A percentile compares a stretch with the other conserved stretches of the same genome.
Conservation (phyloP, 2,113 vertebrate species). For the Phycodurus eques region DNA sequence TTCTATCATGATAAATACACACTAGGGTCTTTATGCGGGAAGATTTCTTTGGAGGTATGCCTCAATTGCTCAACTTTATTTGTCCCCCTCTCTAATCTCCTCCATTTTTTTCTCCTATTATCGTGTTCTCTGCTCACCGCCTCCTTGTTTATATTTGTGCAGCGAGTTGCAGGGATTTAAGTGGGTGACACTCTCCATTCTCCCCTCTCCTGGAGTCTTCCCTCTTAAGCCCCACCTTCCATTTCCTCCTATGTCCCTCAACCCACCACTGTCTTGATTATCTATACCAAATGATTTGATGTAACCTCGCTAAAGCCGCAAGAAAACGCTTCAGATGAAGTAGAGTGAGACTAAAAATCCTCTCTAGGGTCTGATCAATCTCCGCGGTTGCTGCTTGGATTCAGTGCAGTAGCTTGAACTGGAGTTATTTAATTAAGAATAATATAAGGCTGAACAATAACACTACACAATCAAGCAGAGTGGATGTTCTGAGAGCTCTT, state of each 20-base stretch:
- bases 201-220: slow-evolving; percentile 10
- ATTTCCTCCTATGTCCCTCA: slow-evolving; percentile 1
- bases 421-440: neutral
- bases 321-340: slow-evolving; percentile 19
- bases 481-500: neutral
- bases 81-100: slow-evolving; percentile 23
- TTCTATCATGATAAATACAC: slow-evolving; percentile 21
- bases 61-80: slow-evolving; percentile 37
- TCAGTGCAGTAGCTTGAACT: neutral
- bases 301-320: neutral
- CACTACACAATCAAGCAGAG: neutral
- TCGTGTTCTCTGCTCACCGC: slow-evolving; percentile 17
- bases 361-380: slow-evolving; percentile 15
- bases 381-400: neutral
- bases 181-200: slow-evolving; percentile 18
- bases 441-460: slow-evolving; percentile 1
- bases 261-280: slow-evolving; percentile 10
- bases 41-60: slow-evolving; percentile 30
- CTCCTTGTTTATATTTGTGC: slow-evolving; percentile 30
- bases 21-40: slow-evolving; percentile 19
- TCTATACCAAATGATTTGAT: slow-evolving; percentile 9
- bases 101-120: slow-evolving; percentile 26
- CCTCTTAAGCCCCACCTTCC: slow-evolving; percentile 18
- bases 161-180: slow-evolving; percentile 35
- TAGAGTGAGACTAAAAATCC: neutral